Evolutionary conservation across 2,113 vertebrate genomes (phyloP).

Genomic region (Strix uralensis): DNA sequence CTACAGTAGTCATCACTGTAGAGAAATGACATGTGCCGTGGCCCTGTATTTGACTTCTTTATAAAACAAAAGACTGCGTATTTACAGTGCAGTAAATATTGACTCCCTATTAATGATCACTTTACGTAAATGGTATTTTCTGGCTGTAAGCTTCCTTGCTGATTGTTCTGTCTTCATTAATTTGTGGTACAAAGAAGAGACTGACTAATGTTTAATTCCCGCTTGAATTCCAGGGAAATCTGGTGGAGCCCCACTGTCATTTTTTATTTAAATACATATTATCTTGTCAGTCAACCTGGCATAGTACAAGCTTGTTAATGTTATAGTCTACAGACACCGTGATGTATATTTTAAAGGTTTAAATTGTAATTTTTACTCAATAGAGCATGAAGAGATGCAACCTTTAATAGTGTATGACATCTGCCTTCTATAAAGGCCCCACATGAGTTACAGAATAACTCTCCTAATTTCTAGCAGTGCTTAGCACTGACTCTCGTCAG

Average conservation of each 20-base stretch:
- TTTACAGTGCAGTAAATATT: not conserved
- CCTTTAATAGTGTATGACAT: not conserved
- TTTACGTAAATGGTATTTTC: not conserved
- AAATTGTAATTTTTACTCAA: conserved; percentile 20
- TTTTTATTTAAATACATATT: conserved; percentile 41
- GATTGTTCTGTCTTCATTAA: not conserved
- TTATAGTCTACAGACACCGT: not conserved
- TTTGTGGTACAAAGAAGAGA: not conserved
- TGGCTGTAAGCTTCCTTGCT: not conserved
- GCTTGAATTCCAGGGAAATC: not conserved
- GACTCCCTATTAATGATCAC: not conserved
- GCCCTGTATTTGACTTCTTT: not conserved
- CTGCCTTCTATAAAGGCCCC: not conserved
- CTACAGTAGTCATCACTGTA: not conserved
- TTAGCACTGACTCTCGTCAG: not conserved
- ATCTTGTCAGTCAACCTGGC: conserved; percentile 10
- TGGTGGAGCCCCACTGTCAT: not conserved
- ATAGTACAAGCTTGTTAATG: not conserved
- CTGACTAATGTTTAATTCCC: not conserved
- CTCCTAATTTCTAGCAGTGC: not conserved
- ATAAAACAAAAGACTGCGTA: not conserved
- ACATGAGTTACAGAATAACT: not conserved
- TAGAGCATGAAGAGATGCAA: not conserved
- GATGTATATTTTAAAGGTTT: conserved; percentile 13
- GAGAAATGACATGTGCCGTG: not conserved